Evolutionary conservation across 2,888 invertebrate genomes (phyloP).

Genomic region (Pomacea canaliculata): DNA sequence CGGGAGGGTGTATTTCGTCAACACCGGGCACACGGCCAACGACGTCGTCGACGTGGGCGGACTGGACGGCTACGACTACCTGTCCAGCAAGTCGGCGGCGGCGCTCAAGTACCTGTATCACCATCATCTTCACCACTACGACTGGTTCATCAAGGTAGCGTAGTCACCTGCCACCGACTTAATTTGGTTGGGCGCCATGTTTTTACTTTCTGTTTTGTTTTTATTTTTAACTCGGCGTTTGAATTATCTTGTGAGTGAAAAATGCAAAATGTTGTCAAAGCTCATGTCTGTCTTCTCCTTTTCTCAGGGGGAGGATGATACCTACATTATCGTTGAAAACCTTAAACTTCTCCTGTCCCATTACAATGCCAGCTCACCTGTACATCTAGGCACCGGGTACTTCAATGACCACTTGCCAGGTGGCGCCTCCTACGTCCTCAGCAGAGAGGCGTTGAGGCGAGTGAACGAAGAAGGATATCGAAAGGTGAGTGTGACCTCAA

Average conservation of each 20-base stretch:
- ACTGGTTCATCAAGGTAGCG: slow-evolving; percentile 21
- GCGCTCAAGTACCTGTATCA: slow-evolving; percentile 11
- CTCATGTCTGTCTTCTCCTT: not conserved
- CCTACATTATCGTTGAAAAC: slow-evolving; percentile 22
- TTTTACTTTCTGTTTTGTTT: too few species aligned
- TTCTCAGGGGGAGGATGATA: slow-evolving; percentile 17
- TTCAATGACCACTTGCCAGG: slow-evolving; percentile 22
- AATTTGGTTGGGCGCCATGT: too few species aligned
- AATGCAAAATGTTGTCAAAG: too few species aligned
- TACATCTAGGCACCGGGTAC: slow-evolving; percentile 23
- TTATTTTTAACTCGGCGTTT: too few species aligned
- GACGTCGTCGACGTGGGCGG: slow-evolving; percentile 20
- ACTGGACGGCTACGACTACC: slow-evolving; percentile 8
- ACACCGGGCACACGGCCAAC: not conserved
- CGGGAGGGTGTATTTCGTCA: slow-evolving; percentile 69
- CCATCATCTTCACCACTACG: slow-evolving; percentile 17
- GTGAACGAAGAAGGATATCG: slow-evolving; percentile 13
- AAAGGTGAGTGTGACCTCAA: not conserved
- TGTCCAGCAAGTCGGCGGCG: slow-evolving; percentile 11
- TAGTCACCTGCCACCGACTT: too few species aligned
- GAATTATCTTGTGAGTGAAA: too few species aligned
- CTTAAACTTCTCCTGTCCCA: slow-evolving; percentile 6
- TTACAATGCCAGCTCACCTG: slow-evolving; percentile 4
- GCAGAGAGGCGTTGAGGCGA: slow-evolving; percentile 19
- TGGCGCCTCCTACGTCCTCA: slow-evolving; percentile 24